Conservation (phyloP, 2,797 vertebrate genomes). For the Platalea minor region DNA sequence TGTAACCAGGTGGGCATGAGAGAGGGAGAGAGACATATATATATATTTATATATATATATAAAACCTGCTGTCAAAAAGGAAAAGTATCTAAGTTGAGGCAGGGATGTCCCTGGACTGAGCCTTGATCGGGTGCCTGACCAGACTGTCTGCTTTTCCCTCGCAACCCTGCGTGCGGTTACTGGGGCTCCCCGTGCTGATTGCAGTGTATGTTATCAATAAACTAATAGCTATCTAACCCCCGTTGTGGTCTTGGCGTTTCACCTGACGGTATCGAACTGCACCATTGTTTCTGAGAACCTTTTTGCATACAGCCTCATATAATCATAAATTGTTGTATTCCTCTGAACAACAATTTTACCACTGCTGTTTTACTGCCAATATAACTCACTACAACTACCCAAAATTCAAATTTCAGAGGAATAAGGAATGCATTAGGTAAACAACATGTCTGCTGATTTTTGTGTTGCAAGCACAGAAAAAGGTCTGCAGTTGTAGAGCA, state of each 20-base stretch:
- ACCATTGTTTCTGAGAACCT: neutral
- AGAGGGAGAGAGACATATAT: no score
- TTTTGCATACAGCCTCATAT: neutral
- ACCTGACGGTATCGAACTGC: accelerated
- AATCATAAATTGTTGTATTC: neutral
- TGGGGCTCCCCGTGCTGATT: neutral
- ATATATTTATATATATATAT: no score
- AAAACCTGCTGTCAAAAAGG: neutral
- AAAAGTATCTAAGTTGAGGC: neutral
- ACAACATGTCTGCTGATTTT: neutral
- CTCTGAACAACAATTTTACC: neutral
- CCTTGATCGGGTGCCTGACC: accelerated
- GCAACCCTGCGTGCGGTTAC: neutral
- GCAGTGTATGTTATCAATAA: constrained; percentile 18
- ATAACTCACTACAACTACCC: neutral
- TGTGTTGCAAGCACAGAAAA: neutral
- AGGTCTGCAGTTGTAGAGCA: neutral
- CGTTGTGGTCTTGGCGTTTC: neutral
- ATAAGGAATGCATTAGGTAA: neutral
- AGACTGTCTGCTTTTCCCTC: neutral
- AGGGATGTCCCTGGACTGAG: neutral
- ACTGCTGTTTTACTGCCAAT: neutral
- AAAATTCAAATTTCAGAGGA: neutral
- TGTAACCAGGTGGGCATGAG: neutral
- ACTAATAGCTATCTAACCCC: neutral